Base-by-base conservation (phyloP, 2,888 invertebrate species). In the Marronus borbonicus region DNA sequence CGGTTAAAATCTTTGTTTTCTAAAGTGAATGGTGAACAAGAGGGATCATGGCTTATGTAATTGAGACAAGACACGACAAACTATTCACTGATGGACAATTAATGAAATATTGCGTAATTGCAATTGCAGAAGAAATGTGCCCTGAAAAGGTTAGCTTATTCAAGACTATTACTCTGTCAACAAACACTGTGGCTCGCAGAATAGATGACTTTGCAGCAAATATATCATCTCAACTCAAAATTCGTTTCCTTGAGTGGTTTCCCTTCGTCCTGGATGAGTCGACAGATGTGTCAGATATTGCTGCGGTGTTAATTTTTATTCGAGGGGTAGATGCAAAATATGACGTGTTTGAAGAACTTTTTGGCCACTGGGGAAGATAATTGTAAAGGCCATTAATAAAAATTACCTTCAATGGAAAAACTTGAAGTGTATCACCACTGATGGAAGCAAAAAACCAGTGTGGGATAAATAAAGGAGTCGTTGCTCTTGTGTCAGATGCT, bases 181-280 rank as follows among this genome's bases (percentile, higher is more conserved):
- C 24, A 24, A 24, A 24, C 24, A 24, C 1, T 24, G 24, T 24
- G 24, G 2, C 24, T 24, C 24, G 24, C 2, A 2, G 24, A 24
- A 24, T 24, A 2, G 24, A 24, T 2, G 24, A 24, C 2, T 2
- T 24, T 24, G 24, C 24, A 2, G 24, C 2, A 24, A 24, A 24
- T 24, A 24, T 24, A 24, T 24, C 24, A 24, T 1, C 2, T 24
- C 24, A 24, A 24, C 24, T 24, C 24, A 24, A 24, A 24, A 24
- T 24, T 24, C 2, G 24, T 24, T 24, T 24, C 24, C 70, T 80
- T 78, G 80, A 81, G 80, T 80, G 80, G 79, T 79, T 80, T 77
- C 80, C 79, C 78, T 17, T 55, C 0, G 4, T n/a, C 17, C 70
- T 70, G 52, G 80, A 81, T 80, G 79, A 81, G 76, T 81, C 80